Evolutionary conservation across 2,113 vertebrate species (phyloP).

Genomic region (Addax nasomaculatus): DNA sequence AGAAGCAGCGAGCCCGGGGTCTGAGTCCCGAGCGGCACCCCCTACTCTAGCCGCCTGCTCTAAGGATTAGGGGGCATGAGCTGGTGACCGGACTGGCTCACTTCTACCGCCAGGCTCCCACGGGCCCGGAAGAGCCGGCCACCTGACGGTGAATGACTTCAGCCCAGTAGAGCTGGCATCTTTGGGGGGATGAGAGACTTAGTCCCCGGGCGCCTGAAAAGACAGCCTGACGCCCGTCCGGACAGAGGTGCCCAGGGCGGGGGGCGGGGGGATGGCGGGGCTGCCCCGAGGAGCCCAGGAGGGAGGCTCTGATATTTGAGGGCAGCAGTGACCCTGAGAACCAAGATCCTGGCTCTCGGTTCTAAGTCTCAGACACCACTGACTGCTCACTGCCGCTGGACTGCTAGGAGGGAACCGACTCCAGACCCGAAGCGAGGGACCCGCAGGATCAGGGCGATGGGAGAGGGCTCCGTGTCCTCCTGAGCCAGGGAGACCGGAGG

Average conservation of each 20-base stretch:
- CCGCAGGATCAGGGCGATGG: not conserved
- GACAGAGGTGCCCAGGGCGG: constrained; percentile 64
- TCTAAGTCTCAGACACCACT: constrained; percentile 85
- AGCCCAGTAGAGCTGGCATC: constrained; percentile 77
- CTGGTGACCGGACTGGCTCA: constrained; percentile 84
- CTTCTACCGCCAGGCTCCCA: constrained; percentile 83
- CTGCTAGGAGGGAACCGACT: constrained; percentile 85
- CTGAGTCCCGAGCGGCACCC: constrained; percentile 37
- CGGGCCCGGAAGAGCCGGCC: constrained; percentile 74
- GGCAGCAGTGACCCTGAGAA: constrained; percentile 80
- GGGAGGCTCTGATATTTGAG: constrained; percentile 78
- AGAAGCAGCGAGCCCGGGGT: constrained; percentile 48
- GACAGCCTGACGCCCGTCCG: constrained; percentile 28
- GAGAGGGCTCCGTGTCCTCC: constrained; percentile 28
- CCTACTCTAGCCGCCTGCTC: constrained; percentile 81
- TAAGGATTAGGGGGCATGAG: constrained; percentile 86
- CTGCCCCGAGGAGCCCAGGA: constrained; percentile 81
- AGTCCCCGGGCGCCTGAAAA: constrained; percentile 58
- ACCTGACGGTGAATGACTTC: constrained; percentile 74
- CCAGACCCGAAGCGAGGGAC: constrained; percentile 69
- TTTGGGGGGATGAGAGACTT: constrained; percentile 63
- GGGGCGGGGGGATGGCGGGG: constrained; percentile 67
- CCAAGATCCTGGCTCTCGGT: constrained; percentile 76
- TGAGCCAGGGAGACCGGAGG: not conserved
- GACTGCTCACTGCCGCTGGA: constrained; percentile 91